phyloP scores from a whole-genome alignment of 1,140 invertebrate species.

The Drosophila parabipectinata region DNA sequence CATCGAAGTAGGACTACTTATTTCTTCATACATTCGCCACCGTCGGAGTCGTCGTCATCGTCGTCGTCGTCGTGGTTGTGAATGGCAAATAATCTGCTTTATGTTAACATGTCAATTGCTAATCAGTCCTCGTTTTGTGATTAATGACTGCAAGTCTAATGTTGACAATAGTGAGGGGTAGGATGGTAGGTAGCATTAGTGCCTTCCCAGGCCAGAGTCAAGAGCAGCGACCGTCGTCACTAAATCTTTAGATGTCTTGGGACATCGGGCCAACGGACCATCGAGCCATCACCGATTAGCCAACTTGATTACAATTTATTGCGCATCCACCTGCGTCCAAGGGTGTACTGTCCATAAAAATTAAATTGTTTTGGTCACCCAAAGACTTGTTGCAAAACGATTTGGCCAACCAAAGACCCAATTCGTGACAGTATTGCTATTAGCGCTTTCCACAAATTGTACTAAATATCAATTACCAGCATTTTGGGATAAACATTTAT shows the following conservation, averaged over 20 bases:
- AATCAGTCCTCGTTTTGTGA: conserved; percentile 18
- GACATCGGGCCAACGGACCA: no score
- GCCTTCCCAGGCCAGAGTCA: neutral
- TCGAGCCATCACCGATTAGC: neutral
- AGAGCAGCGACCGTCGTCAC: neutral
- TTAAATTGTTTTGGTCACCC: neutral
- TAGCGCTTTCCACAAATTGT: neutral
- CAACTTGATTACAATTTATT: conserved; percentile 6
- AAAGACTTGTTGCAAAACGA: neutral
- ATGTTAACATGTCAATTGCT: conserved; percentile 45
- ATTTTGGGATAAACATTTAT: neutral
- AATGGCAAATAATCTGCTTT: conserved; percentile 27
- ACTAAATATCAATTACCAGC: conserved; percentile 1
- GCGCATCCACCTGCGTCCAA: neutral
- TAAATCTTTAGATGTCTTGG: neutral
- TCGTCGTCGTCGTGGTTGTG: neutral
- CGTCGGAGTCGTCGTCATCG: no score
- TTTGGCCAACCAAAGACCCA: neutral
- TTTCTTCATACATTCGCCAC: neutral
- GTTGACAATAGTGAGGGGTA: conserved; percentile 13
- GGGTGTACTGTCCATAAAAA: neutral
- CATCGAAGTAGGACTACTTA: conserved; percentile 9
- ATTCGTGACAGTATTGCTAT: neutral
- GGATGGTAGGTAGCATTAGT: conserved; percentile 12
- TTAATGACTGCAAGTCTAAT: conserved; percentile 26